These are phyloP conservation scores for Pyrochroa serraticornis DNA, from an alignment of 2,888 invertebrate species.

Conservation along the genomic window DNA sequence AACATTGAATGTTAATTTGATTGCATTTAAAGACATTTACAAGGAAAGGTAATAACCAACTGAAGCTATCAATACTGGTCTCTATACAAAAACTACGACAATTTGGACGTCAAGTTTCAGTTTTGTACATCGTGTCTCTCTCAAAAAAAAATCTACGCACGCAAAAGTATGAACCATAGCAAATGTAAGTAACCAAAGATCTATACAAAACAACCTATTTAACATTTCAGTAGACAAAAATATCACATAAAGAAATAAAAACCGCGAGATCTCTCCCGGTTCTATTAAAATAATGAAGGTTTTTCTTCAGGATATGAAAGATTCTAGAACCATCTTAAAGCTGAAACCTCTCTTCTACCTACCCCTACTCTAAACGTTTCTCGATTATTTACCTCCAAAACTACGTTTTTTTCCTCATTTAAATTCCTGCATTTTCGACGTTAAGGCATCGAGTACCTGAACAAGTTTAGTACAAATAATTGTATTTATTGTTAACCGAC, in stretches of 20 bases:
- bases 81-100: constrained; percentile 27
- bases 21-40: constrained; percentile 18
- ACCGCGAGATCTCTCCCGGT: neutral
- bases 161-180: neutral
- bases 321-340: constrained; percentile 14
- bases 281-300: neutral
- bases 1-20: constrained; percentile 31
- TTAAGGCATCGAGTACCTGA: constrained; percentile 25
- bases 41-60: constrained; percentile 11
- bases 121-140: constrained; percentile 35
- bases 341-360: constrained; percentile 4
- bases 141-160: neutral
- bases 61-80: constrained; percentile 24
- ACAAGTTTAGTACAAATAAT: constrained; percentile 5
- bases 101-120: constrained; percentile 43
- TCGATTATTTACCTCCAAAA: constrained; percentile 6
- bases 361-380: constrained; percentile 5
- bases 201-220: neutral
- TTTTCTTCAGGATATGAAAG: constrained; percentile 12
- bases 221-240: constrained; percentile 1
- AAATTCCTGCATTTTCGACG: constrained; percentile 18
- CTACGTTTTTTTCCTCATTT: neutral
- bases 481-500: constrained; percentile 3
- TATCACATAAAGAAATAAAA: constrained; percentile 10
- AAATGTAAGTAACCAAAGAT: neutral